These are phyloP conservation scores for Rhea pennata DNA, from an alignment of 2,113 vertebrate genomes.

Conservation along the genomic window DNA sequence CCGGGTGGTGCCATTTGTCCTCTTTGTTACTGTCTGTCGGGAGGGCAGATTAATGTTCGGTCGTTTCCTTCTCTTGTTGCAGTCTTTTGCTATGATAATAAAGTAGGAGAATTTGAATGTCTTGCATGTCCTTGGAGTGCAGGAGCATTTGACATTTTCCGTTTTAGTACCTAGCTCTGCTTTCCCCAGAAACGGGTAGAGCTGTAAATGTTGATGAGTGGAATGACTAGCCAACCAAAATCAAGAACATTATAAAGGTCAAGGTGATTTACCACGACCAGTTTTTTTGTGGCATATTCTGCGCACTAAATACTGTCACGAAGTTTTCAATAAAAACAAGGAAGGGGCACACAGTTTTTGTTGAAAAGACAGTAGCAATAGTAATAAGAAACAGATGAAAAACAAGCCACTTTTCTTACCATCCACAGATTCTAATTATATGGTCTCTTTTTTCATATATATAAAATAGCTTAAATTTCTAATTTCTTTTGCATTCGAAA, in stretches of 20 bases:
- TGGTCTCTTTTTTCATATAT: neutral
- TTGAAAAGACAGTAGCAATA: neutral
- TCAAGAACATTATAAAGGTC: conserved; percentile 58
- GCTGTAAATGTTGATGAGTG: conserved; percentile 42
- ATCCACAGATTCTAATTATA: neutral
- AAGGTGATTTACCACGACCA: conserved; percentile 18
- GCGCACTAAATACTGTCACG: neutral
- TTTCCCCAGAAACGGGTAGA: conserved; percentile 15
- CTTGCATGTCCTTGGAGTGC: conserved; percentile 40
- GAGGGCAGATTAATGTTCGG: conserved; percentile 10
- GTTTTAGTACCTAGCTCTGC: conserved; percentile 35
- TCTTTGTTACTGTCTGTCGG: neutral
- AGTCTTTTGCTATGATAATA: conserved; percentile 56
- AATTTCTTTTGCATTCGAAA: conserved; percentile 1
- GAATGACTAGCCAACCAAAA: conserved; percentile 55
- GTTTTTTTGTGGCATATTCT: neutral
- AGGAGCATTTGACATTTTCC: conserved; percentile 60
- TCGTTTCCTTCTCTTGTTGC: conserved; percentile 42
- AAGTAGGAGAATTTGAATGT: conserved; percentile 56
- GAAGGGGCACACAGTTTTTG: neutral
- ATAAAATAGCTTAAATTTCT: neutral
- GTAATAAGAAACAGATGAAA: conserved; percentile 8
- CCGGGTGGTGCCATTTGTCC: neutral
- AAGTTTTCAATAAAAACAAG: neutral
- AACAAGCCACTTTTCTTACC: conserved; percentile 1